These are phyloP conservation scores for Nomada goodeniana DNA, from an alignment of 2,888 invertebrate species.

Conservation along the genomic window DNA sequence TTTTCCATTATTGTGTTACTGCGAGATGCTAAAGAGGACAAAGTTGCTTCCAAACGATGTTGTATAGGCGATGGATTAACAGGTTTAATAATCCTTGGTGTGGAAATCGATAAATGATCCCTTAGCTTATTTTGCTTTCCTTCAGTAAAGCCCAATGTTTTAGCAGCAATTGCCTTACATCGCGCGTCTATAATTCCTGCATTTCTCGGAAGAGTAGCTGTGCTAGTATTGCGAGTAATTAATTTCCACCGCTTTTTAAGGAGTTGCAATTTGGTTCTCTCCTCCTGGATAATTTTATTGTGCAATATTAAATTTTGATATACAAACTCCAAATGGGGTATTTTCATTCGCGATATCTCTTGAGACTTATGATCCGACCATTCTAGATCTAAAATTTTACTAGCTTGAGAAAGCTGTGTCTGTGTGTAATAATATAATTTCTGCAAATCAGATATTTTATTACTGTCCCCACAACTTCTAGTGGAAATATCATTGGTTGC, in stretches of 20 bases:
- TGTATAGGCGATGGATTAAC: slow-evolving; percentile 78
- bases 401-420: slow-evolving; percentile 90
- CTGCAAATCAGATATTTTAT: slow-evolving; percentile 89
- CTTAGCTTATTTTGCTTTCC: slow-evolving; percentile 77
- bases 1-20: slow-evolving; percentile 48
- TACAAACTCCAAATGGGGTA: slow-evolving; percentile 90
- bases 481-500: slow-evolving; percentile 75
- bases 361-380: slow-evolving; percentile 87
- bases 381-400: slow-evolving; percentile 90
- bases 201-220: slow-evolving; percentile 53
- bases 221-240: slow-evolving; percentile 64
- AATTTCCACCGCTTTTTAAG: slow-evolving; percentile 75
- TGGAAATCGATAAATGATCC: slow-evolving; percentile 73
- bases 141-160: slow-evolving; percentile 74
- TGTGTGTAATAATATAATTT: slow-evolving; percentile 90
- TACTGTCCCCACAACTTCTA: slow-evolving; percentile 88
- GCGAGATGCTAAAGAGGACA: slow-evolving; percentile 76
- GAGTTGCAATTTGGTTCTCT: slow-evolving; percentile 82
- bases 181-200: slow-evolving; percentile 78
- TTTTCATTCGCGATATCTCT: slow-evolving; percentile 85
- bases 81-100: slow-evolving; percentile 76
- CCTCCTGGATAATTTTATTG: slow-evolving; percentile 88
- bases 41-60: slow-evolving; percentile 78
- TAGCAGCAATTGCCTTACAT: slow-evolving; percentile 78
- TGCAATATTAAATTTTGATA: slow-evolving; percentile 92